Conservation (phyloP, 2,113 vertebrate genomes). For the Tychaedon coryphoeus region DNA sequence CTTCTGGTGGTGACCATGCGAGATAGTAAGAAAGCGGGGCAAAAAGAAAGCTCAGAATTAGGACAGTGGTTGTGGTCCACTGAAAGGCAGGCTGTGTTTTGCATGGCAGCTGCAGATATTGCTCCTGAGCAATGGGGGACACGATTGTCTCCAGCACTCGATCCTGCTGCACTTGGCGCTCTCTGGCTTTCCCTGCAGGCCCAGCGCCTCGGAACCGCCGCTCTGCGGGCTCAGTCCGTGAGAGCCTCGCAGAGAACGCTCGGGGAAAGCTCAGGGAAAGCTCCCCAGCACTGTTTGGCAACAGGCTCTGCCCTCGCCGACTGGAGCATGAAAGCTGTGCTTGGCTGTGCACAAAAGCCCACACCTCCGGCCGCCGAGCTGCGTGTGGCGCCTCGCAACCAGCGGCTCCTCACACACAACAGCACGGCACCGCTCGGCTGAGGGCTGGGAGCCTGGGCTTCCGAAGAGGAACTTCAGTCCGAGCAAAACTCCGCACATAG, state of each 20-base stretch:
- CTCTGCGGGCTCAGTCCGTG: neutral
- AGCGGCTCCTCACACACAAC: neutral
- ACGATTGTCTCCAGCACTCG: accelerated
- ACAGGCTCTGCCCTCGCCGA: neutral
- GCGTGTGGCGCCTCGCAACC: accelerated
- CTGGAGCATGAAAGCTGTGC: neutral
- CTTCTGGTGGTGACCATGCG: neutral
- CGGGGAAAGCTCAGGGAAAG: neutral
- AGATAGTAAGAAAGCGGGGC: neutral
- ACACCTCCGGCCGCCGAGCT: neutral
- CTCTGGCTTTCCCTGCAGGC: neutral
- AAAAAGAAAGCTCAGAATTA: neutral
- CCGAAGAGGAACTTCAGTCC: neutral
- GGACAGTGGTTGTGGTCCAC: neutral
- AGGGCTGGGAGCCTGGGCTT: neutral
- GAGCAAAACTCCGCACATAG: neutral
- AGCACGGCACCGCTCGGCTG: accelerated
- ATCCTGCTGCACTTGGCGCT: neutral
- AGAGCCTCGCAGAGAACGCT: neutral
- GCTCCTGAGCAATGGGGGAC: accelerated
- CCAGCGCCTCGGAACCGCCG: neutral
- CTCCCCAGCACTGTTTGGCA: neutral
- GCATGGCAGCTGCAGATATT: neutral
- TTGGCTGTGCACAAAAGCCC: neutral
- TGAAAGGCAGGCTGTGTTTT: neutral